A percentile compares a stretch with the other conserved stretches of the same genome.
phyloP scores from a whole-genome alignment of 1,140 invertebrate species.

The Tetranychus urticae region DNA sequence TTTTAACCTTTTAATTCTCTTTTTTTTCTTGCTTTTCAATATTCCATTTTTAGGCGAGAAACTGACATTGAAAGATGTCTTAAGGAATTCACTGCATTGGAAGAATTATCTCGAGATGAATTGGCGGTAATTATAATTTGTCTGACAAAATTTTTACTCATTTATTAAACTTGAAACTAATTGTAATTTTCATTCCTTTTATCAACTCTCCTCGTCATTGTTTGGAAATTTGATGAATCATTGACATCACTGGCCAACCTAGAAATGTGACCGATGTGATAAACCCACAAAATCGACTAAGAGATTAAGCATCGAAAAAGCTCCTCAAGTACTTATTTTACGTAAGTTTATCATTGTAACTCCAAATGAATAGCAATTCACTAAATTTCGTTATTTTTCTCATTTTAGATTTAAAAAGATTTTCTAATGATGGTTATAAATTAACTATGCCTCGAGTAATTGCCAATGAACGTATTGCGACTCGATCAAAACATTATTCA shows the following conservation, averaged over 20 bases:
- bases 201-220: neutral
- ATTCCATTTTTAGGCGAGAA: neutral
- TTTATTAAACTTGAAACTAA: too few species aligned
- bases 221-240: neutral
- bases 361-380: neutral
- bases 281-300: constrained; percentile 7
- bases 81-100: constrained; percentile 4
- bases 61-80: constrained; percentile 7
- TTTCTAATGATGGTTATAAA: constrained; percentile 12
- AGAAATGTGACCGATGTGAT: constrained; percentile 9
- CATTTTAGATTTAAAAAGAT: constrained; percentile 10
- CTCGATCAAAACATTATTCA: constrained; percentile 1
- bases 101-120: constrained; percentile 7
- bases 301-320: constrained; percentile 6
- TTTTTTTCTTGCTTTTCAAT: neutral
- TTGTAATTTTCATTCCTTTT: neutral
- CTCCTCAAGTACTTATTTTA: constrained; percentile 7
- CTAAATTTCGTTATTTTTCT: neutral
- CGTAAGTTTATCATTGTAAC: constrained; percentile 1
- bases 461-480: constrained; percentile 3
- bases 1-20: neutral
- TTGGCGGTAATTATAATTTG: neutral
- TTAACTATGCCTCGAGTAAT: constrained; percentile 3
- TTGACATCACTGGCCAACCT: neutral
- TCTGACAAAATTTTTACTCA: neutral